These are phyloP conservation scores for Porites divaricata DNA, from an alignment of 92 coral and sea anemone genomes.

Conservation along the genomic window DNA sequence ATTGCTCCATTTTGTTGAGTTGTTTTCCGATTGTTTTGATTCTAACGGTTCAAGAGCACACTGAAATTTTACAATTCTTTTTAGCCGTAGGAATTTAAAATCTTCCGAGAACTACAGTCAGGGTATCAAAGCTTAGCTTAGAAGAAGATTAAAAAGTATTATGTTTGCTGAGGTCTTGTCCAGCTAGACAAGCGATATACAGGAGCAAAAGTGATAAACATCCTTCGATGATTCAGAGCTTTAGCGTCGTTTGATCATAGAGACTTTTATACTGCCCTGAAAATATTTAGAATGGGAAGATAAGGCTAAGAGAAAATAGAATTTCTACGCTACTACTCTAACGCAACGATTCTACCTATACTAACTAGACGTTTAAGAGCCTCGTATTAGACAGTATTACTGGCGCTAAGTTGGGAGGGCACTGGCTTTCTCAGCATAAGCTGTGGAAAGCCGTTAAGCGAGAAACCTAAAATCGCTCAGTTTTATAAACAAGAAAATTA, in stretches of 20 bases:
- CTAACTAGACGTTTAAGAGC: not conserved
- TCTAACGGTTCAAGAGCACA: not conserved
- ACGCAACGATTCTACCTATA: too few relatives aligned
- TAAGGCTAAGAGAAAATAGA: not conserved
- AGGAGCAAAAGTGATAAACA: too few relatives aligned
- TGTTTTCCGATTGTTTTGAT: too few relatives aligned
- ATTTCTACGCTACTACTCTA: not conserved
- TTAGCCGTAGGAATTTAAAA: not conserved
- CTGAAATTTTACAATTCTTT: not conserved
- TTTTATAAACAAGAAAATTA: not conserved
- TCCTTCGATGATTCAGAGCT: not conserved
- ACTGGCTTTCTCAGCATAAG: not conserved
- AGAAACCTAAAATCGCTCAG: not conserved
- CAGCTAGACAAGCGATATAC: not conserved
- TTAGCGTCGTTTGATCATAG: not conserved
- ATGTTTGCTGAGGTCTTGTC: not conserved
- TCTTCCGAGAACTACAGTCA: not conserved
- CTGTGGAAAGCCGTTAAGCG: not conserved
- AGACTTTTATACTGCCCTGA: not conserved
- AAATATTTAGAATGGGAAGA: not conserved
- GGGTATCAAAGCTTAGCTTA: not conserved
- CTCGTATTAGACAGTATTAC: not conserved
- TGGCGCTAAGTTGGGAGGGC: not conserved
- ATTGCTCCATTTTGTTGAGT: too few relatives aligned
- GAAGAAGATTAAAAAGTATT: not conserved